phyloP scores from a whole-genome alignment of 2,797 vertebrate genomes.

The Enteromius paludinosus region DNA sequence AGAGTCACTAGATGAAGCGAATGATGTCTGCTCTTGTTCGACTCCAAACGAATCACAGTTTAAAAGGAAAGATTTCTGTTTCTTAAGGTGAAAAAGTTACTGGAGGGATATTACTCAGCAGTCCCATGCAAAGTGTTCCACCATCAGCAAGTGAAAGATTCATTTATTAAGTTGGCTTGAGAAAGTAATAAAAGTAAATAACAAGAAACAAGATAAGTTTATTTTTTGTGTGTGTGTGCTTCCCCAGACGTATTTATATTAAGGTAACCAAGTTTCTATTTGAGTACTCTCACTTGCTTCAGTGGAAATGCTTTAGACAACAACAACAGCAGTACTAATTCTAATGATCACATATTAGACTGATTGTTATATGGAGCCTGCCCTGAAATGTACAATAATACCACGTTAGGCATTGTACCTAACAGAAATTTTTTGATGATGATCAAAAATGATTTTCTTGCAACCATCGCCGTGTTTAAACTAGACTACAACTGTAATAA shows the following conservation, averaged over 20 bases:
- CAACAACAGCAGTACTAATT: neutral
- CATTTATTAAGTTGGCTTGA: too few relatives aligned
- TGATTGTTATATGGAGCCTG: constrained; percentile 4
- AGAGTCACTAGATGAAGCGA: neutral
- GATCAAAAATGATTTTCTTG: neutral
- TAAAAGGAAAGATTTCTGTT: constrained; percentile 44
- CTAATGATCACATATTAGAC: constrained; percentile 2
- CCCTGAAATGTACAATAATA: constrained; percentile 9
- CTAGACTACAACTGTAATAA: constrained; percentile 10
- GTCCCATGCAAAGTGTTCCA: neutral
- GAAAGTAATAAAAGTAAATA: too few relatives aligned
- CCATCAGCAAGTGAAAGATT: neutral
- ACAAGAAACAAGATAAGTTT: neutral
- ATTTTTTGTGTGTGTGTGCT: neutral
- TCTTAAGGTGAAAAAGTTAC: neutral
- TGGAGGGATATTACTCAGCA: neutral
- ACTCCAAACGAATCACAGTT: constrained; percentile 21
- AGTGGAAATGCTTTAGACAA: neutral
- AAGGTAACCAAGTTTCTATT: neutral
- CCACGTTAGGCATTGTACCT: neutral
- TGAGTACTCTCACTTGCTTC: neutral
- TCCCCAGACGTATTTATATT: neutral
- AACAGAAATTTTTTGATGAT: constrained; percentile 6
- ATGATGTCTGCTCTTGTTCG: neutral
- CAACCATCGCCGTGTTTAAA: constrained; percentile 10